These are phyloP conservation scores for Tetropium fuscum DNA, from an alignment of 2,888 invertebrate genomes.

Conservation along the genomic window DNA sequence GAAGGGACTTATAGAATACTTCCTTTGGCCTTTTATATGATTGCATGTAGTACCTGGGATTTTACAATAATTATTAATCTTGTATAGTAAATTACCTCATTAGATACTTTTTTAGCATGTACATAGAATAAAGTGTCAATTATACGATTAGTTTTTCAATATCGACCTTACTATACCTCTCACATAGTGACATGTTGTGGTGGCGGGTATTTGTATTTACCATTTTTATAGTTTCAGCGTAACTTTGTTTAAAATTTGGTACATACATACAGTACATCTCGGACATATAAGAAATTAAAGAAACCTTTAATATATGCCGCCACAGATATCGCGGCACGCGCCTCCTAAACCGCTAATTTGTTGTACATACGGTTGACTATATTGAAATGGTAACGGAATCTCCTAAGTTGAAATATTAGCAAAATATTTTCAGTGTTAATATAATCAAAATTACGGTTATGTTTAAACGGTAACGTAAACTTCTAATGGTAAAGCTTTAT, in stretches of 20 bases:
- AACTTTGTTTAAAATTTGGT: conserved; percentile 28
- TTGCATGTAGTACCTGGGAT: conserved; percentile 35
- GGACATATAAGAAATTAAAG: too few relatives aligned
- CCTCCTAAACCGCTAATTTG: too few relatives aligned
- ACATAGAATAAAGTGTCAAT: conserved; percentile 49
- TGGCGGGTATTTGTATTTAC: conserved; percentile 8
- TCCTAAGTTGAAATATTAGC: too few relatives aligned
- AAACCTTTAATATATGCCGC: too few relatives aligned
- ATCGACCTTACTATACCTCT: conserved; percentile 19
- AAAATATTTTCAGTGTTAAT: too few relatives aligned
- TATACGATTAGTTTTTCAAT: conserved; percentile 44
- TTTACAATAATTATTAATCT: conserved; percentile 33
- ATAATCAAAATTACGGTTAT: too few relatives aligned
- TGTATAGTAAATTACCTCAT: conserved; percentile 26
- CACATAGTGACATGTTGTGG: conserved; percentile 14
- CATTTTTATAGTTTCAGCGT: conserved; percentile 15
- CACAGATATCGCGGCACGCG: too few relatives aligned
- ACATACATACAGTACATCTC: too few relatives aligned
- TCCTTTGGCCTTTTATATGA: conserved; percentile 32
- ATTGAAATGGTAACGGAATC: too few relatives aligned
- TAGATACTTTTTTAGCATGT: conserved; percentile 49
- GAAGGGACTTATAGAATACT: conserved; percentile 10
- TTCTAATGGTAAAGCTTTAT: too few relatives aligned
- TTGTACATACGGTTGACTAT: too few relatives aligned
- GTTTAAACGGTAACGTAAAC: too few relatives aligned